Evolutionary conservation across 2,113 vertebrate genomes (phyloP), one percentile per base, ranked within the genome.

Genomic region (Coptodon rendalli): DNA sequence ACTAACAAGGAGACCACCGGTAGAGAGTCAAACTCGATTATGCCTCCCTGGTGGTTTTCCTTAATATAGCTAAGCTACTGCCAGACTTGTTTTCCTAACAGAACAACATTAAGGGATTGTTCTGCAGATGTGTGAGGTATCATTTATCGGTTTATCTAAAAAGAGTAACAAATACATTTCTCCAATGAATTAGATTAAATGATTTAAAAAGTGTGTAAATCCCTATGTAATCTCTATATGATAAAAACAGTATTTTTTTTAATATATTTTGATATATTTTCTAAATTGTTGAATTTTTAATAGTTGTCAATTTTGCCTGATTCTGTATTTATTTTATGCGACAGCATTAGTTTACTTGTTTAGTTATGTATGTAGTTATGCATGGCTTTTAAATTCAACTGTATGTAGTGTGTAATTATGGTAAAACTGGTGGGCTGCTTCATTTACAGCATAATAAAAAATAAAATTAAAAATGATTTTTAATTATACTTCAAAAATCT

Each of bases 1-100:
- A 91, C 93, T 96, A 96, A 95, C 95, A 94, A 96, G 90, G 89
- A 95, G 95, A 95, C 95, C 95, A 94, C 95, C 94, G 84, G 92
- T 91, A 91, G 88, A 94, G 93, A 94, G 93, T 93, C 91, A 95
- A 95, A 95, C 91, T 92, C 87, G 86, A 94, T 95, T 96, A 95
- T 89, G 89, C 80, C 87, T 95, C 94, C 93, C 91, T 73, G 79
- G 89, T 90, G 90, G 89, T 85, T 93, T 95, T 93, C 83, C 88
- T 93, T 93, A 95, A 93, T 94, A 94, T 85, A 92, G 90, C 91
- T 91, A 52, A 93, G 89, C 90, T 79, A 90, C 91, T 85, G 87
- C 82, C 90, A 81, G 63, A 81, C 86, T 91, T 93, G 92, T 94
- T 91, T 91, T 93, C 88, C 86, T 85, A 82, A 91, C 54, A 71